Evolutionary conservation across 2,888 invertebrate species (phyloP), one percentile per base, ranked within the genome.

Genomic region (Invenusta paracnida): DNA sequence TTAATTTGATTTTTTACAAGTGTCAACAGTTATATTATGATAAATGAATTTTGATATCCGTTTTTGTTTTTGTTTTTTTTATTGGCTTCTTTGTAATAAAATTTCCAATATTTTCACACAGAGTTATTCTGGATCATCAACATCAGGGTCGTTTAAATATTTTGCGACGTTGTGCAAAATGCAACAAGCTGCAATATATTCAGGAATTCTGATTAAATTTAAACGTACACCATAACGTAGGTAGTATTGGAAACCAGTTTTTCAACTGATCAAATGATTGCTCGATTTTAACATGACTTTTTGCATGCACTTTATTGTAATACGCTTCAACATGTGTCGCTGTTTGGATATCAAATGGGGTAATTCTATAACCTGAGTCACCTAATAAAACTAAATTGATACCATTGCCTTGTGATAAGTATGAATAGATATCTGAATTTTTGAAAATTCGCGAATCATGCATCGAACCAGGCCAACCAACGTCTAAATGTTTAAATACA

Each of bases 311-410:
- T 31, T 85, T 85, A 81, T 85, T 85, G 29, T 27, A 85, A 2
- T 27, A 30, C 48, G 29, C 30, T 30, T 28, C 81, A 11, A 29
- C 29, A 83, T 1, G 29, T 17, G 23, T n/a, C 17, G 82, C 2
- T 84, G 1, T 30, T 29, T 25, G 1, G 85, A 48, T 48, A 48
- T 48, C 48, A 48, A 84, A 85, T 28, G 85, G 85, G 2, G 85
- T 85, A 13, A 85, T 85, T 17, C 81, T 82, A 29, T 85, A 85
- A 29, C 85, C 85, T 25, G 73, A 23, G 28, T 85, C 85, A 29
- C 85, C 85, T 27, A 85, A 29, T 25, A 85, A 81, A 28, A 85
- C 25, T 28, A 1, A 82, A 85, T 28, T 28, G 11, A 82, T 13
- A 29, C 28, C 29, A 48, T 48, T 48, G 5, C 48, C 48, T 48